Percentiles rank a stretch among this genome's conserved stretches.
Conservation (phyloP, 2,113 vertebrate species). For the Scartelaos histophorus region DNA sequence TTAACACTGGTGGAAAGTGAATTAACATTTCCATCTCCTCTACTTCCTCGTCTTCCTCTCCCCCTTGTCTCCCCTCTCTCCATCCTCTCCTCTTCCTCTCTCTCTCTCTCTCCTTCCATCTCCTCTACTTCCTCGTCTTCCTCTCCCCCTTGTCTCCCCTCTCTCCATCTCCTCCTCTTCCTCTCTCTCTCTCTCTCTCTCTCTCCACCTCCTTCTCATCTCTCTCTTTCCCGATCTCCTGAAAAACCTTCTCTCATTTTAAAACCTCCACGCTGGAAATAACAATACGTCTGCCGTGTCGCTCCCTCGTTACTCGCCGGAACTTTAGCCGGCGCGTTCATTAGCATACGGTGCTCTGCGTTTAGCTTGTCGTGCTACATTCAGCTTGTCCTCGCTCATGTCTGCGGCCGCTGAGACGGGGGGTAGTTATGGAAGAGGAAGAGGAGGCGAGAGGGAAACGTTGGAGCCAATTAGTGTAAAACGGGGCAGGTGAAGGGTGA, state of each 20-base stretch:
- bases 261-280: constrained; percentile 3
- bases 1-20: too few species aligned
- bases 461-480: neutral
- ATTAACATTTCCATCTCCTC: too few species aligned
- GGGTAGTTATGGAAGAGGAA: neutral
- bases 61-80: too few species aligned
- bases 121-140: too few species aligned
- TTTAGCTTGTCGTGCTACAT: neutral
- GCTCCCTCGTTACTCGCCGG: neutral
- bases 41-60: too few species aligned
- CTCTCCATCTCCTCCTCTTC: neutral
- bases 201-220: constrained; percentile 9
- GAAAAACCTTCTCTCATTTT: neutral
- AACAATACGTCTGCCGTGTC: neutral
- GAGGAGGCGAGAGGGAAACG: neutral
- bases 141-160: too few species aligned
- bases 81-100: too few species aligned
- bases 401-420: neutral
- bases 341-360: neutral
- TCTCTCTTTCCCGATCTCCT: too few species aligned
- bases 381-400: too few species aligned
- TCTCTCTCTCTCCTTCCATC: too few species aligned
- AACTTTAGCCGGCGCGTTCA: neutral
- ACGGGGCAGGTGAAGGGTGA: neutral
- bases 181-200: constrained; percentile 19